Percentiles rank a stretch among this genome's conserved stretches.
Conservation (phyloP, 2,113 vertebrate species). For the Poeciliopsis occidentalis region DNA sequence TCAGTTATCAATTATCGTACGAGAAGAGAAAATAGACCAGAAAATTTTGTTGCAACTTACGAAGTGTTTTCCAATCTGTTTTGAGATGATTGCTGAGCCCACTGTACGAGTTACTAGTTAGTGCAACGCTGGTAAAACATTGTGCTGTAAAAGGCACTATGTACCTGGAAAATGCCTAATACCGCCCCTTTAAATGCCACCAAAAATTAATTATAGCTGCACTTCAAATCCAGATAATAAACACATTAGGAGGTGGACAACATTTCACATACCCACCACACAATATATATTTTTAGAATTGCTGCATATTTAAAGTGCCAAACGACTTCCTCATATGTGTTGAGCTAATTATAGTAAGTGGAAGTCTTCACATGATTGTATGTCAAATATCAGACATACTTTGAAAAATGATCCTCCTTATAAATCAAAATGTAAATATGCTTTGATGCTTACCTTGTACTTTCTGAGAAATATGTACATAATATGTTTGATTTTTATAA, state of each 20-base stretch:
- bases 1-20: background rate
- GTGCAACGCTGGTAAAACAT: too few species aligned
- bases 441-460: background rate
- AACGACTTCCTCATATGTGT: too few species aligned
- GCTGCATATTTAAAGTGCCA: too few species aligned
- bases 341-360: background rate
- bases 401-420: background rate
- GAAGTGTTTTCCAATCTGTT: background rate
- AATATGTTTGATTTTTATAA: background rate
- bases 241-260: background rate
- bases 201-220: background rate
- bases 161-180: too few species aligned
- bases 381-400: background rate
- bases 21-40: background rate
- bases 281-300: too few species aligned
- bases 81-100: too few species aligned
- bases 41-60: background rate
- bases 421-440: background rate
- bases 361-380: background rate
- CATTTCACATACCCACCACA: background rate
- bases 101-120: too few species aligned
- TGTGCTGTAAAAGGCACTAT: too few species aligned
- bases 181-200: background rate
- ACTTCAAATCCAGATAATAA: background rate
- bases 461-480: background rate